These are phyloP conservation scores for Pimephales promelas DNA, from an alignment of 2,113 vertebrate species.

Conservation along the genomic window DNA sequence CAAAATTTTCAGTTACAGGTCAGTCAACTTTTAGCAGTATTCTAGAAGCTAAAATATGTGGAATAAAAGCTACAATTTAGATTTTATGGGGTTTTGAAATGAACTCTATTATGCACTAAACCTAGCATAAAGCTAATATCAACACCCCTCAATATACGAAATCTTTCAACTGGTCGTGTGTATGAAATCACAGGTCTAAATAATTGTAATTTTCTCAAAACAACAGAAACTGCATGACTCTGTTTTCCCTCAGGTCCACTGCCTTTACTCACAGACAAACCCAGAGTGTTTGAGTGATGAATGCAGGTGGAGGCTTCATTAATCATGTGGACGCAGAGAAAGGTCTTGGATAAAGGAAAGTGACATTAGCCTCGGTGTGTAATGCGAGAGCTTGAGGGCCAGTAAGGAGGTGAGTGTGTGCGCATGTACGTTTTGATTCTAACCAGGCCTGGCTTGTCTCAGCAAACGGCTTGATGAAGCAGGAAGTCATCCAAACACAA, in stretches of 20 bases:
- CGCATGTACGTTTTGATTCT: constrained; percentile 46
- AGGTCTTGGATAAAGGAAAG: constrained; percentile 55
- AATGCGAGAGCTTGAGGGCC: constrained; percentile 41
- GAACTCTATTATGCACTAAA: not conserved
- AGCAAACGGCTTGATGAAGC: constrained; percentile 54
- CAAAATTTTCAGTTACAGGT: not conserved
- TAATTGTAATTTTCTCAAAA: constrained; percentile 30
- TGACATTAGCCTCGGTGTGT: constrained; percentile 47
- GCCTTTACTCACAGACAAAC: constrained; percentile 25
- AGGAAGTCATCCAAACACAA: constrained; percentile 55
- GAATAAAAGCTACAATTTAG: not conserved
- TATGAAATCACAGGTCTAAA: constrained; percentile 14
- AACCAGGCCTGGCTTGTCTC: constrained; percentile 53
- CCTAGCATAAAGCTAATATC: not conserved
- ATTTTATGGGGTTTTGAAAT: not conserved
- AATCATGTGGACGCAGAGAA: constrained; percentile 54
- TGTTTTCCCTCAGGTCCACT: constrained; percentile 23
- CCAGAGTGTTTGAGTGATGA: constrained; percentile 43
- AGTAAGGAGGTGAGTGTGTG: constrained; percentile 42
- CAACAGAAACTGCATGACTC: not conserved
- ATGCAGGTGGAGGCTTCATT: constrained; percentile 45
- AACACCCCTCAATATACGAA: not conserved
- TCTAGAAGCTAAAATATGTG: not conserved
- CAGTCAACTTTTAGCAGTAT: not conserved
- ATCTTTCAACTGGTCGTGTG: not conserved